These are phyloP conservation scores for Melinaea marsaeus DNA, from an alignment of 2,888 invertebrate genomes.

Conservation along the genomic window DNA sequence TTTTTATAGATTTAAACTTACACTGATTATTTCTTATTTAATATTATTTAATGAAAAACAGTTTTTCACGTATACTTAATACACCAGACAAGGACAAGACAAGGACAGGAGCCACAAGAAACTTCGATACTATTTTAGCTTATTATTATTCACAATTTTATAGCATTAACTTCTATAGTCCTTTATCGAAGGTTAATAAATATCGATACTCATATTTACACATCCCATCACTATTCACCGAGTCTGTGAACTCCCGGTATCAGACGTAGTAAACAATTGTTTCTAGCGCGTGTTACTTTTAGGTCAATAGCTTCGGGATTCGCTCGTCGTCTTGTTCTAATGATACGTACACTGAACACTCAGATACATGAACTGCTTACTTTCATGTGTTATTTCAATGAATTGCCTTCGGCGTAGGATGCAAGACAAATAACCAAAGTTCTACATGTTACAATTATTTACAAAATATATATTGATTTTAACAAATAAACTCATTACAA, in stretches of 20 bases:
- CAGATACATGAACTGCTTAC: background rate
- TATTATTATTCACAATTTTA: background rate
- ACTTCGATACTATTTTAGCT: background rate
- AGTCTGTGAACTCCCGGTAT: constrained; percentile 11
- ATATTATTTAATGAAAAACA: too few relatives aligned
- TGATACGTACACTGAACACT: constrained; percentile 40
- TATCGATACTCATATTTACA: background rate
- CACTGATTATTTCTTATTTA: too few relatives aligned
- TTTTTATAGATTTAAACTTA: too few relatives aligned
- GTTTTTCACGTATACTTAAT: too few relatives aligned
- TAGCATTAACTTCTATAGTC: background rate
- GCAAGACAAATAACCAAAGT: background rate
- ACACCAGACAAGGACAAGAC: too few relatives aligned
- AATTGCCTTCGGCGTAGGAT: background rate
- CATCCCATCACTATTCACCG: constrained; percentile 14
- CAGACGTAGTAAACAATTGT: constrained; percentile 59
- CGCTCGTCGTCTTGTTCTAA: constrained; percentile 58
- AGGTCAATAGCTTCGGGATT: constrained; percentile 69
- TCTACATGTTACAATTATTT: too few relatives aligned
- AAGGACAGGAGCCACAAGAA: too few relatives aligned
- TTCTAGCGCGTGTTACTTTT: constrained; percentile 59
- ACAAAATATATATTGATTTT: too few relatives aligned
- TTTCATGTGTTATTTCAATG: background rate
- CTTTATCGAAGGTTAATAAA: background rate
- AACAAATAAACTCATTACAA: too few relatives aligned